A percentile compares a stretch with the other conserved stretches of the same genome.
Conservation (phyloP, 2,888 invertebrate genomes). For the Mimachlamys varia region DNA sequence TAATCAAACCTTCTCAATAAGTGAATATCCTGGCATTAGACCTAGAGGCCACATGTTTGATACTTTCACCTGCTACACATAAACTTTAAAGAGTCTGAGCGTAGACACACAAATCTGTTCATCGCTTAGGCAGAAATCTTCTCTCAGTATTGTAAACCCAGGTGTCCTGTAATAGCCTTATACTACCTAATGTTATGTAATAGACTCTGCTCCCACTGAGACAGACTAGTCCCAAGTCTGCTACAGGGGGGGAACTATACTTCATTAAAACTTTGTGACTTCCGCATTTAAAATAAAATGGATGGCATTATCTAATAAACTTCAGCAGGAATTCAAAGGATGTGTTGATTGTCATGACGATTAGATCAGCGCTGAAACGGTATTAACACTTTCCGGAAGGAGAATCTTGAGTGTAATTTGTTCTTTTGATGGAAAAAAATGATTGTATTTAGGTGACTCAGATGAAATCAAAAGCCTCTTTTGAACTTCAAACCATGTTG, state of each 20-base stretch:
- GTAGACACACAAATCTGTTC: neutral
- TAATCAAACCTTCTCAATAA: neutral
- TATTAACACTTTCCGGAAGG: neutral
- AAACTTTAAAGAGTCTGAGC: neutral
- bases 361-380: neutral
- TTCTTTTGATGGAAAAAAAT: slow-evolving; percentile 20
- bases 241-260: neutral
- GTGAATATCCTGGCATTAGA: neutral
- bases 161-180: neutral
- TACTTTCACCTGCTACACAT: neutral
- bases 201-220: neutral
- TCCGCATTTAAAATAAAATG: slow-evolving; percentile 7
- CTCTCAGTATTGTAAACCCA: neutral
- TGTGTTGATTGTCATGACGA: neutral
- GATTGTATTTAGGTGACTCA: slow-evolving; percentile 15
- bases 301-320: slow-evolving; percentile 11
- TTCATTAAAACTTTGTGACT: slow-evolving; percentile 26
- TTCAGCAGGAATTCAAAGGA: neutral
- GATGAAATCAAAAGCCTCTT: slow-evolving; percentile 21
- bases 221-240: neutral
- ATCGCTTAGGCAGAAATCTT: neutral
- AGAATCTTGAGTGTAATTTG: neutral
- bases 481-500: neutral
- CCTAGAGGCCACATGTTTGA: neutral
- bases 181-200: neutral